Base-by-base conservation (phyloP, 2,888 invertebrate genomes). In the Protodeltote pygarga region DNA sequence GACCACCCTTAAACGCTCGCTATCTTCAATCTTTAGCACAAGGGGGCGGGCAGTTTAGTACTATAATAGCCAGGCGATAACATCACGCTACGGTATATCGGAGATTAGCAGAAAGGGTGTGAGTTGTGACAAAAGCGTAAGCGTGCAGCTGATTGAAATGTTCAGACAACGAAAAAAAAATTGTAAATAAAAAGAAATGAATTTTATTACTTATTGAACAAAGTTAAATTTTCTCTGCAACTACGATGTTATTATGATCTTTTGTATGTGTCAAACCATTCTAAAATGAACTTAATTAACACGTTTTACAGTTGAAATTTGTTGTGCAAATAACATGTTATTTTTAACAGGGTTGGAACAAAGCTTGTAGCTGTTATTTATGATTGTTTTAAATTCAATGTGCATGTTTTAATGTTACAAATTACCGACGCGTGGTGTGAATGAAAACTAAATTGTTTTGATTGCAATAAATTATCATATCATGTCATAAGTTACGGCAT, bases 11-110 rank as follows among this genome's bases (percentile, higher is more conserved):
- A 51, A 42, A 44, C 35, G 9, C 28, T 21, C 37, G 16, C 63
- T 79, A 80, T 80, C 81, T 65, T 24, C 53, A 42, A 80, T 81
- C 80, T 71, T 44, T 51, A 34, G 53, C 47, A 66, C 61, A 47
- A 48, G 63, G 75, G 79, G 79, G 78, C 71, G 74, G 71, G 66
- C 66, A 73, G 71, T 58, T 61, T 39, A 57, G 49, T 51, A 13
- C 46, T 51, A 68, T 65, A 70, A 68, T 68, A 66, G 59, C 63
- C 13, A 21, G n/a, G 27, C 60, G 68, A 68, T 68, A 70, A 57
- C 41, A 68, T 68, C 68, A 57, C 47, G 54, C 38, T 52, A 62
- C 59, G 64, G 65, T 57, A 59, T 41, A 48, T 49, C 52, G 8
- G 28, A 60, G 62, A 67, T 72, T 52, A 67, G 52, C 57, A 60